phyloP scores from a whole-genome alignment of 2,888 invertebrate species.

The Apodemia duryi region DNA sequence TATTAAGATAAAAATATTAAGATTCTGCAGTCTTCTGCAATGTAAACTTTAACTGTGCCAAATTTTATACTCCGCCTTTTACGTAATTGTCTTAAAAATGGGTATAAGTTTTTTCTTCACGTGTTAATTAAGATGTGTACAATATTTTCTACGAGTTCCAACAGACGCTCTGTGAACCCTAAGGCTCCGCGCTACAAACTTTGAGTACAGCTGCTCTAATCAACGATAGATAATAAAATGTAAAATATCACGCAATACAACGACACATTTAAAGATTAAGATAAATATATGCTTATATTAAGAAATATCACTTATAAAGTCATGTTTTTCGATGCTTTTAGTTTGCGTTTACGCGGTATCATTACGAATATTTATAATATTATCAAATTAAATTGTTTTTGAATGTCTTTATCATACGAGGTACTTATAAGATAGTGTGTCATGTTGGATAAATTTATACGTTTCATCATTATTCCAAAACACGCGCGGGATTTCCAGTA shows the following conservation, averaged over 20 bases:
- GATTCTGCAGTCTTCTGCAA: too few species aligned
- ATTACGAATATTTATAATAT: neutral
- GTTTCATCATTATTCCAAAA: neutral
- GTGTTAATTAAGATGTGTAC: too few species aligned
- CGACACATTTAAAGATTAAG: neutral
- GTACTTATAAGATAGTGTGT: neutral
- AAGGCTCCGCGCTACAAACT: too few species aligned
- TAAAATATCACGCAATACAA: neutral
- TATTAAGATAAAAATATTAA: too few species aligned
- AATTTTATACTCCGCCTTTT: too few species aligned
- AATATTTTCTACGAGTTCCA: too few species aligned
- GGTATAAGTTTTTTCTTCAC: too few species aligned
- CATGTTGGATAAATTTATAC: neutral
- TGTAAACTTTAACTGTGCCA: too few species aligned
- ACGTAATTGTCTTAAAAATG: too few species aligned
- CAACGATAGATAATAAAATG: neutral
- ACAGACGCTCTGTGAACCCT: too few species aligned
- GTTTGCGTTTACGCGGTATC: neutral
- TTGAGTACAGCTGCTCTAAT: too few species aligned
- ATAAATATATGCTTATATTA: neutral
- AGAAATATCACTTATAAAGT: neutral
- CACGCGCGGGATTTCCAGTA: too few species aligned
- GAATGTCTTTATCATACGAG: neutral
- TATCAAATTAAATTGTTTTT: slow-evolving; percentile 6
- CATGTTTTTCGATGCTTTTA: neutral